A percentile compares a stretch with the other conserved stretches of the same genome.
Conservation (phyloP, 2,888 invertebrate genomes). For the Saturnia japonica region DNA sequence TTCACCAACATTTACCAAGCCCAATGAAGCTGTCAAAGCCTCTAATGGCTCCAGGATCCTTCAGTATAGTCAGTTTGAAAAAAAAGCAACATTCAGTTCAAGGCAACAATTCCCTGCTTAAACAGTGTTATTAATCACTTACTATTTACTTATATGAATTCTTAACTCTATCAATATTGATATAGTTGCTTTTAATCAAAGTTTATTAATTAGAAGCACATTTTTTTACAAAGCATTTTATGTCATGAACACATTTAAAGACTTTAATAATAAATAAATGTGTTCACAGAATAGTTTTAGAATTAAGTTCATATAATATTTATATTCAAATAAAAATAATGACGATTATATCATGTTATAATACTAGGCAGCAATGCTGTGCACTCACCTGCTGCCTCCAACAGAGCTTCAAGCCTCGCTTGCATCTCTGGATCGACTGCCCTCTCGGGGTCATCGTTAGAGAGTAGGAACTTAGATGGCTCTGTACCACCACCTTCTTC, state of each 20-base stretch:
- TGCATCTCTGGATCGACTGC: slow-evolving; percentile 93
- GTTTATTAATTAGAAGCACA: not conserved
- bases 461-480: slow-evolving; percentile 76
- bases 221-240: not conserved
- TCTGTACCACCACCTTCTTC: slow-evolving; percentile 74
- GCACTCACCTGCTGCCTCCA: slow-evolving; percentile 91
- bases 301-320: not conserved
- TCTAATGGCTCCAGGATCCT: no score
- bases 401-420: slow-evolving; percentile 93
- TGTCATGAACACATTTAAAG: no score
- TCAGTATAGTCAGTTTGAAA: no score
- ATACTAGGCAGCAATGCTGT: not conserved
- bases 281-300: not conserved
- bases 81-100: no score
- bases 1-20: no score
- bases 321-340: not conserved
- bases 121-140: not conserved
- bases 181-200: not conserved
- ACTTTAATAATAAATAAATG: no score
- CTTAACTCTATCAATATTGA: no score
- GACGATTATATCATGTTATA: not conserved
- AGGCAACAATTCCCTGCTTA: not conserved
- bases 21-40: no score
- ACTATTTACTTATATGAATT: not conserved
- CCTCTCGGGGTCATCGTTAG: slow-evolving; percentile 84